Percentiles rank a stretch among this genome's conserved stretches.
Evolutionary conservation across 2,888 invertebrate genomes (phyloP).

Genomic region (Oxycera nigricornis): DNA sequence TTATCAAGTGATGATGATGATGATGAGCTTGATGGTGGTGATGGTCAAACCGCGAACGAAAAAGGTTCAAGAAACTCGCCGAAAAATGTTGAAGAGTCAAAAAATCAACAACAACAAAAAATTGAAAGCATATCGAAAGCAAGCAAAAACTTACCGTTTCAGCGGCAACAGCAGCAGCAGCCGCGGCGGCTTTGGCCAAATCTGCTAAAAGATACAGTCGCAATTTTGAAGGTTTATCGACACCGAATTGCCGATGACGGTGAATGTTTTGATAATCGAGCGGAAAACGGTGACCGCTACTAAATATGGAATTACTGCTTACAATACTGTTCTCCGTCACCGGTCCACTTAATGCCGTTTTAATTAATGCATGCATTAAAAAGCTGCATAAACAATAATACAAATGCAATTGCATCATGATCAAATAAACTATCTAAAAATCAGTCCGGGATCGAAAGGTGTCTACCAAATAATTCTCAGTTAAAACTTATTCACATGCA

Average conservation of each 20-base stretch:
- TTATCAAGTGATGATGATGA: background rate
- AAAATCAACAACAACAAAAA: background rate
- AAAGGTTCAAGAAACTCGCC: conserved; percentile 33
- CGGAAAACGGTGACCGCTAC: conserved; percentile 36
- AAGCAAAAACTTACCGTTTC: conserved; percentile 35
- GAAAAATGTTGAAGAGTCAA: background rate
- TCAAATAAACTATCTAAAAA: background rate
- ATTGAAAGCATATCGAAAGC: background rate
- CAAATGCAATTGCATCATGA: conserved; percentile 36
- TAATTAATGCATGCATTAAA: conserved; percentile 14
- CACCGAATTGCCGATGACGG: conserved; percentile 37
- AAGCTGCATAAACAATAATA: conserved; percentile 31
- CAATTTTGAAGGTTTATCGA: conserved; percentile 45
- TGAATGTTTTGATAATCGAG: conserved; percentile 40
- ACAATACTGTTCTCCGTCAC: conserved; percentile 43
- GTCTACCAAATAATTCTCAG: too few species aligned
- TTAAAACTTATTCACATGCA: too few species aligned
- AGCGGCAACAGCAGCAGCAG: too few species aligned
- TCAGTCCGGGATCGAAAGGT: too few species aligned
- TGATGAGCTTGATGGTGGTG: background rate
- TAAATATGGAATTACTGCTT: conserved; percentile 43
- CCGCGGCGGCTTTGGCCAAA: conserved; percentile 43
- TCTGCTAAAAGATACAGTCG: conserved; percentile 43
- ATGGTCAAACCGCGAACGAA: conserved; percentile 1
- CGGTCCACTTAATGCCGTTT: conserved; percentile 34